Evolutionary conservation across 2,113 vertebrate species (phyloP).

Genomic region (Clarias batrachus): DNA sequence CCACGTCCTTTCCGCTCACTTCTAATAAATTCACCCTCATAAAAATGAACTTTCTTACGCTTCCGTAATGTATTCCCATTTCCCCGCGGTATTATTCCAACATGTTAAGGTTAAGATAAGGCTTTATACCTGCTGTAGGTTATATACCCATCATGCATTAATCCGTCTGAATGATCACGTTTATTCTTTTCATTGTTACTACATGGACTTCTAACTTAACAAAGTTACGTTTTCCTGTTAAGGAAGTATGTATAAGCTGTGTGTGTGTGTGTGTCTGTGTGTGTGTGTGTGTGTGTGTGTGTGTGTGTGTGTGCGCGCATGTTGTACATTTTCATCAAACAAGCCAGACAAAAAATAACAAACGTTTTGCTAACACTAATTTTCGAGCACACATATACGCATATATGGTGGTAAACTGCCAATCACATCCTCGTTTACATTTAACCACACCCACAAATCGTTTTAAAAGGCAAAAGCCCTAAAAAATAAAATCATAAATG

Average conservation of each 20-base stretch:
- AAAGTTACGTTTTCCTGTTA: background rate
- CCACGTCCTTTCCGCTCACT: background rate
- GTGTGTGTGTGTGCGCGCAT: too few species aligned
- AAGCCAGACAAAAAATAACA: background rate
- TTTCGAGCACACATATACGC: background rate
- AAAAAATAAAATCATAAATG: background rate
- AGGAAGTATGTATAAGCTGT: background rate
- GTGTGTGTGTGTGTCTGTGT: too few species aligned
- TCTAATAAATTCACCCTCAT: background rate
- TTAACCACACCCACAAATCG: background rate
- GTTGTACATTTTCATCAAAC: background rate
- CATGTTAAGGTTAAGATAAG: background rate
- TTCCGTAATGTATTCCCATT: background rate
- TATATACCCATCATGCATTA: background rate
- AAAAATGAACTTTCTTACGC: background rate
- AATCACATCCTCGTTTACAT: background rate
- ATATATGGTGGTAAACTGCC: background rate
- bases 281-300: too few species aligned
- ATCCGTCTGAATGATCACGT: background rate
- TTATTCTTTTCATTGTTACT: background rate
- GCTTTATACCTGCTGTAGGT: background rate
- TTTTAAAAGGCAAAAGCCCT: background rate
- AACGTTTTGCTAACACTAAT: background rate
- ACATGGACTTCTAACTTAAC: background rate
- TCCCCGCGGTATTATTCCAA: background rate